Conservation (phyloP, 2,888 invertebrate genomes). For the Stomorhina lunata region DNA sequence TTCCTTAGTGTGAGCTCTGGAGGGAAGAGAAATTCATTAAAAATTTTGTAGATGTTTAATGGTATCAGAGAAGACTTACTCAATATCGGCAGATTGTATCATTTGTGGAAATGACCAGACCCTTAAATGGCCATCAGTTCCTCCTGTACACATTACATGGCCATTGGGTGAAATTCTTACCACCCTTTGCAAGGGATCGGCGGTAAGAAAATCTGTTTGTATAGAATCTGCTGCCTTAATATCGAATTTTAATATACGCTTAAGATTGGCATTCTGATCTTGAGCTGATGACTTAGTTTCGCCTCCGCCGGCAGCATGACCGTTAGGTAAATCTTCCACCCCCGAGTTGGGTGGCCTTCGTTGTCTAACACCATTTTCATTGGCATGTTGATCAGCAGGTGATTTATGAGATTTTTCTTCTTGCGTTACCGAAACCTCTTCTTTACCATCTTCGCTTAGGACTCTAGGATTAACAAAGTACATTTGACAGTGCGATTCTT, state of each 20-base stretch:
- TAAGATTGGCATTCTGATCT: constrained; percentile 75
- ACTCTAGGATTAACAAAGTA: constrained; percentile 86
- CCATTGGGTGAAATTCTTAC: constrained; percentile 89
- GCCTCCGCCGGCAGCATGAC: constrained; percentile 67
- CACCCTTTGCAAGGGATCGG: constrained; percentile 92
- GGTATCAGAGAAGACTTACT: constrained; percentile 71
- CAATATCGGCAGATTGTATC: constrained; percentile 85
- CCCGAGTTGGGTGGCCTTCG: constrained; percentile 70
- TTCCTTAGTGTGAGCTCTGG: constrained; percentile 90
- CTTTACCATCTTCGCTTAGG: constrained; percentile 80
- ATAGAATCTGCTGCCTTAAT: constrained; percentile 89
- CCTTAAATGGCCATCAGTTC: constrained; percentile 92
- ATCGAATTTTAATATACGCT: constrained; percentile 85
- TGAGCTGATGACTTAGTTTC: constrained; percentile 52
- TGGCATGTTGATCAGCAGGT: constrained; percentile 70
- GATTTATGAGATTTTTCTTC: constrained; percentile 69
- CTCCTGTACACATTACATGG: constrained; percentile 93
- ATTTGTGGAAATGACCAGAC: constrained; percentile 94
- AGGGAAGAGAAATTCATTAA: constrained; percentile 29
- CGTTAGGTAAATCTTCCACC: constrained; percentile 76
- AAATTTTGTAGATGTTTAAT: not conserved
- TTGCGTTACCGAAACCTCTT: constrained; percentile 57
- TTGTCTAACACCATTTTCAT: constrained; percentile 77
- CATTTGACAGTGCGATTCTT: constrained; percentile 94
- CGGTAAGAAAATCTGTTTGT: constrained; percentile 89